Conservation (phyloP, 2,797 vertebrate species). For the Selene dorsalis region DNA sequence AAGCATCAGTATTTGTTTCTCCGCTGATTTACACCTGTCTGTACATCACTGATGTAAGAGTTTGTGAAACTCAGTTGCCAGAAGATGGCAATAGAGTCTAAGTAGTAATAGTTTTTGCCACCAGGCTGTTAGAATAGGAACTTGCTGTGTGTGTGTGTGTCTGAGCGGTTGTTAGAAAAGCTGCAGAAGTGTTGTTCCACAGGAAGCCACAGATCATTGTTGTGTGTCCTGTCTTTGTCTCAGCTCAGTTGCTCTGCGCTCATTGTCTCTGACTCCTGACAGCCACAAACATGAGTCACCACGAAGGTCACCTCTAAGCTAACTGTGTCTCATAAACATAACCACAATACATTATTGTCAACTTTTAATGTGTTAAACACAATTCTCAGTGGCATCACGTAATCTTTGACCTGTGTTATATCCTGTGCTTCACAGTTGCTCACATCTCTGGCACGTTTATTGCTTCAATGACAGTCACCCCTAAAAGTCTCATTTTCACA, state of each 20-base stretch:
- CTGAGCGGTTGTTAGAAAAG: conserved; percentile 12
- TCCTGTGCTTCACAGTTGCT: not conserved
- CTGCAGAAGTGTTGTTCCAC: conserved; percentile 52
- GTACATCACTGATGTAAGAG: not conserved
- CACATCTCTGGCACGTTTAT: not conserved
- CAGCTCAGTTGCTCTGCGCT: not conserved
- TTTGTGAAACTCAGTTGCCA: conserved; percentile 5
- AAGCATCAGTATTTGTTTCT: not conserved
- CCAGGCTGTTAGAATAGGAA: not conserved
- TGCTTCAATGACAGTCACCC: not conserved
- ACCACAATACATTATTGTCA: not conserved
- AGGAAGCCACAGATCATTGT: conserved; percentile 61
- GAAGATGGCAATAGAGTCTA: conserved; percentile 44
- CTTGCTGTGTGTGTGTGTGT: not conserved
- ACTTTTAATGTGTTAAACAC: not conserved
- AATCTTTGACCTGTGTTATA: not conserved
- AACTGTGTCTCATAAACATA: not conserved
- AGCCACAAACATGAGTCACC: conserved; percentile 5
- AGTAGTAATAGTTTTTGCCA: not conserved
- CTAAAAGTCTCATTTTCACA: not conserved
- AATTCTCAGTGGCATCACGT: not conserved
- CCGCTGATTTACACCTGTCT: not conserved
- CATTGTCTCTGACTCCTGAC: conserved; percentile 3
- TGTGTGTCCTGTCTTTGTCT: conserved; percentile 54
- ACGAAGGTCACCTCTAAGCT: conserved; percentile 18